These are phyloP conservation scores for Calephelis nemesis DNA, from an alignment of 1,140 invertebrate genomes.

Conservation along the genomic window DNA sequence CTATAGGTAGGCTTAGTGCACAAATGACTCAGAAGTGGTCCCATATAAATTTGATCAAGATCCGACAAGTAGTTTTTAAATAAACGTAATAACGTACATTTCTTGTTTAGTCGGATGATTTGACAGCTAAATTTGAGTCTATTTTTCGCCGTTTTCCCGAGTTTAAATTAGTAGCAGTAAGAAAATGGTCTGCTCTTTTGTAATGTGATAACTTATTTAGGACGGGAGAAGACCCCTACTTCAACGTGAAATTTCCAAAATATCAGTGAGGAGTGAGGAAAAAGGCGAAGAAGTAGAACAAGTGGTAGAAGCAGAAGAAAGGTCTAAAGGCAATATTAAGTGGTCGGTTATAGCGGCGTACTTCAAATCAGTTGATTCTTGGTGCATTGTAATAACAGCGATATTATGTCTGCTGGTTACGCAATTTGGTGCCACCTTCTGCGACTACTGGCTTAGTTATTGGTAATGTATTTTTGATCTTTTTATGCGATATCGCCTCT, in stretches of 20 bases:
- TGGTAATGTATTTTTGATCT: conserved; percentile 80
- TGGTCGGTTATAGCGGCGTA: conserved; percentile 82
- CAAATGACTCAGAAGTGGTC: too few species aligned
- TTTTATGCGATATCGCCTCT: neutral
- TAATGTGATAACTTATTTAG: conserved; percentile 23
- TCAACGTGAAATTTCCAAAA: conserved; percentile 49
- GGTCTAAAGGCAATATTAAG: conserved; percentile 80
- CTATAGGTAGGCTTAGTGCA: too few species aligned
- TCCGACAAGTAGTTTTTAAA: too few species aligned
- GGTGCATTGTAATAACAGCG: conserved; percentile 80
- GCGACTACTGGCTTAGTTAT: conserved; percentile 90
- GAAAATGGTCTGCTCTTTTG: too few species aligned
- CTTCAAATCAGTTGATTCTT: conserved; percentile 83
- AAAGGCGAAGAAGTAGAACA: conserved; percentile 60
- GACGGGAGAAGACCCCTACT: conserved; percentile 36
- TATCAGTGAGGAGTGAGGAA: conserved; percentile 56
- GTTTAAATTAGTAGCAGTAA: too few species aligned
- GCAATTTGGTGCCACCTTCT: conserved; percentile 84
- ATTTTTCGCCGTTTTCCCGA: too few species aligned
- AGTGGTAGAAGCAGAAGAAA: conserved; percentile 71
- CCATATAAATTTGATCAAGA: too few species aligned
- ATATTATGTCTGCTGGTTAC: conserved; percentile 82
- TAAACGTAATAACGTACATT: too few species aligned
- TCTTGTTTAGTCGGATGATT: too few species aligned
- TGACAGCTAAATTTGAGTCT: too few species aligned